Conservation (phyloP, 2,113 vertebrate genomes). For the Sebastes schlegelii region DNA sequence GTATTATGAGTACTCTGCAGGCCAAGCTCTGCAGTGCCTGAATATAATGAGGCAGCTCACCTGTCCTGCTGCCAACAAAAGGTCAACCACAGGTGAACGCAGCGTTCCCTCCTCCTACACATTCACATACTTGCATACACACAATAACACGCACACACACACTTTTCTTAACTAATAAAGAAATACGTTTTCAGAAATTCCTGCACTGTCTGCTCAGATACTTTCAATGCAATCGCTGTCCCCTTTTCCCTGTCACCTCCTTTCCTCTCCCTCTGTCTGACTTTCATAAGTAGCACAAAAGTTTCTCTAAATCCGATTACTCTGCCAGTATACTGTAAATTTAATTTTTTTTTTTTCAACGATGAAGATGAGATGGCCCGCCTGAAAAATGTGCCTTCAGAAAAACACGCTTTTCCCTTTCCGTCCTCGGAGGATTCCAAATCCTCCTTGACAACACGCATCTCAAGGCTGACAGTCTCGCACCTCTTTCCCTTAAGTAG, state of each 20-base stretch:
- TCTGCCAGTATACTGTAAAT: constrained; percentile 10
- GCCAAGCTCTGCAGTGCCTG: constrained; percentile 40
- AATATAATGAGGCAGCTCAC: constrained; percentile 72
- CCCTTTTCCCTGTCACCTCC: neutral
- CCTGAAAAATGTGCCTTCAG: constrained; percentile 12
- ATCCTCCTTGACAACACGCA: constrained; percentile 52
- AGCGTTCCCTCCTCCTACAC: constrained; percentile 35
- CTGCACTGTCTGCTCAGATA: neutral
- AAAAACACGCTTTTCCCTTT: constrained; percentile 17
- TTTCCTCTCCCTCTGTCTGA: constrained; percentile 14
- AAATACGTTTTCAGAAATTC: neutral
- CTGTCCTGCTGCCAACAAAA: constrained; percentile 61
- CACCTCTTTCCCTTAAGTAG: constrained; percentile 35
- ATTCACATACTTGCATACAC: neutral
- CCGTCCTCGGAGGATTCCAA: constrained; percentile 44
- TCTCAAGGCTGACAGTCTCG: constrained; percentile 27
- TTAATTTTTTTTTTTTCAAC: neutral
- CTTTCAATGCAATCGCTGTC: neutral
- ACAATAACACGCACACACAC: neutral
- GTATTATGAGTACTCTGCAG: constrained; percentile 27
- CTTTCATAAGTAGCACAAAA: constrained; percentile 28
- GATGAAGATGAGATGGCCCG: constrained; percentile 32
- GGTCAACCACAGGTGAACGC: constrained; percentile 65
- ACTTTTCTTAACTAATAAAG: neutral
- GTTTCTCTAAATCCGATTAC: constrained; percentile 39